Conservation (phyloP, 2,797 vertebrate genomes). For the Loriculus beryllinus region DNA sequence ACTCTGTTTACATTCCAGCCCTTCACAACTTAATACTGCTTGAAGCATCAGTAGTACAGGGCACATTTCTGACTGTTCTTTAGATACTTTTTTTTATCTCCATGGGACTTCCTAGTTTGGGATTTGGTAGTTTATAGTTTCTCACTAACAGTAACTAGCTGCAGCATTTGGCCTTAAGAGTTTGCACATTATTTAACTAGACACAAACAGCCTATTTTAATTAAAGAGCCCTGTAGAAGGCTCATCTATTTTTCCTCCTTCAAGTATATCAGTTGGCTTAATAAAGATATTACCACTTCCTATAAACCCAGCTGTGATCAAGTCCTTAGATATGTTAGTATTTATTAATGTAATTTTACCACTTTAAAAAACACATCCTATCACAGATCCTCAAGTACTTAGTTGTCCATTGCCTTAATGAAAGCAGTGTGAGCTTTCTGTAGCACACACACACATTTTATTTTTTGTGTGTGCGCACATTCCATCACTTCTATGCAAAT, state of each 20-base stretch:
- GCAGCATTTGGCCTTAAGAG: conserved; percentile 61
- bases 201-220: conserved; percentile 57
- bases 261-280: conserved; percentile 53
- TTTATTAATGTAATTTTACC: neutral
- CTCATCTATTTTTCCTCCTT: conserved; percentile 39
- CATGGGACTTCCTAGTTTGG: conserved; percentile 62
- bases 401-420: neutral
- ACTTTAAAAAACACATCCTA: neutral
- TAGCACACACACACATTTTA: neutral
- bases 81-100: conserved; percentile 69
- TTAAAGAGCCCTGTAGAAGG: conserved; percentile 47
- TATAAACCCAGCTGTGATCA: conserved; percentile 29
- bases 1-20: conserved; percentile 62
- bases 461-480: neutral
- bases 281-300: conserved; percentile 53
- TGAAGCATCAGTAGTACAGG: conserved; percentile 64
- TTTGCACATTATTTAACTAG: conserved; percentile 60
- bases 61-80: conserved; percentile 59
- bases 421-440: neutral
- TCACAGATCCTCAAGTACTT: neutral
- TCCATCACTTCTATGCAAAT: conserved; percentile 21
- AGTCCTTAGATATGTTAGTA: conserved; percentile 6
- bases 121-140: conserved; percentile 65
- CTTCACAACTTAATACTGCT: conserved; percentile 58
- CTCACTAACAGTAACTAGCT: conserved; percentile 59